Base-by-base conservation (phyloP, 2,888 invertebrate species). In the Torymus aiolomorphi region DNA sequence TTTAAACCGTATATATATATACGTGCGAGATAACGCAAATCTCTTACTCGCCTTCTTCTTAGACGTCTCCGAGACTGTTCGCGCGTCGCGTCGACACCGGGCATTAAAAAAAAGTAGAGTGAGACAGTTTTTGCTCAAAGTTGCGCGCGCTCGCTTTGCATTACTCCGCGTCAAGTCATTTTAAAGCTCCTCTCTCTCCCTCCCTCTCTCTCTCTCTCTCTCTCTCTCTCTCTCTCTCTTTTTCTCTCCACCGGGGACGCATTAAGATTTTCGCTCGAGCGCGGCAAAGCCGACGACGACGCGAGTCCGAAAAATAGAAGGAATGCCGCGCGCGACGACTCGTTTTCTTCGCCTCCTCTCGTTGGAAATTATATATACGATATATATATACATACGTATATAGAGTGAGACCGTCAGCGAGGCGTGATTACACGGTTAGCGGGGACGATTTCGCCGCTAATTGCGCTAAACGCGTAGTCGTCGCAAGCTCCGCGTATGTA, bases 261-360 rank as follows among this genome's bases (percentile, higher is more conserved):
- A 75, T 75, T 67, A 67, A 67, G 51, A 83, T 51, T 72, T 72
- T 52, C 72, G 82, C 79, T 77, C 67, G 71, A 42, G 42, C 42
- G 8, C 31, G 31, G 4, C 5, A 31, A 2, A 31, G 2, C 31
- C 20, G 20, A 20, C 20, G 20, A 20, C 31, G 31, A 31, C 31
- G 31, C 31, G 8, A 42, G 42, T 8, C 42, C 8, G 8, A 42
- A 8, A 42, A 42, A 42, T 42, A 42, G 42, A 42, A 42, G 42
- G 8, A 42, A 42, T 8, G 42, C 8, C 42, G 8, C 42, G 42
- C 42, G 8, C 42, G 42, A 42, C 42, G 42, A 42, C 8, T 42
- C 42, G 42, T 42, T 8, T 42, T 42, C 42, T 42, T 42, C 42
- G 42, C 8, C 42, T 42, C 42, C 8, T 42, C 42, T 42, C 42